Evolutionary conservation across 2,797 vertebrate species (phyloP).

Genomic region (Mus spretus): DNA sequence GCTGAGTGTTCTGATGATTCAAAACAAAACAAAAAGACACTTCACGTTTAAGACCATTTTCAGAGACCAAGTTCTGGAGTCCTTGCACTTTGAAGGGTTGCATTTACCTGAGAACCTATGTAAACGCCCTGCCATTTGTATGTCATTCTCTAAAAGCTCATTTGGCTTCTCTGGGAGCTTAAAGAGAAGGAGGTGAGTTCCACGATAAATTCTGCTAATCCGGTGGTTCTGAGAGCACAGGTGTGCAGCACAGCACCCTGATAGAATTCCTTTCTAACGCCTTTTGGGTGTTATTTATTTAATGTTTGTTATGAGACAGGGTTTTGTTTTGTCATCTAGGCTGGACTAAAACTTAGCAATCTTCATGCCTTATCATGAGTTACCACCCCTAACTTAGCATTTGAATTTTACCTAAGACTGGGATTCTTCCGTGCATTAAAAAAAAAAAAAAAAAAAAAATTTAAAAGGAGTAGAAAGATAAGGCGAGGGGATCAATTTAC

Average conservation of each 20-base stretch:
- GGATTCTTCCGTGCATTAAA: neutral
- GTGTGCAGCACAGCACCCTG: neutral
- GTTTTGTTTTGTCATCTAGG: neutral
- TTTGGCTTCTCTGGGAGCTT: constrained; percentile 29
- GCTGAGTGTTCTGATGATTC: neutral
- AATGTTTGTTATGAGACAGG: neutral
- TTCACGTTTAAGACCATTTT: neutral
- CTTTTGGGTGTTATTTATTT: neutral
- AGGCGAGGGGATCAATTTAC: neutral
- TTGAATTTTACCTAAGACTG: neutral
- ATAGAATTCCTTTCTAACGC: neutral
- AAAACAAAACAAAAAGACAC: too few species aligned
- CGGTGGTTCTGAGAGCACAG: too few species aligned
- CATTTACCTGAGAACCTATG: constrained; percentile 15
- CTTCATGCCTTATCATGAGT: neutral
- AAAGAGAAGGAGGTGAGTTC: constrained; percentile 35
- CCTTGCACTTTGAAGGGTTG: neutral
- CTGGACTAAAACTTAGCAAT: neutral
- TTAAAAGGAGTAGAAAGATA: neutral
- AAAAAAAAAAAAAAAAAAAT: neutral
- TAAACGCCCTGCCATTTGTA: neutral
- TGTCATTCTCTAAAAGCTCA: neutral
- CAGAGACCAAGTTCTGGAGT: neutral
- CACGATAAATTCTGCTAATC: too few species aligned
- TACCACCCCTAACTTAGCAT: neutral